A percentile compares a stretch with the other conserved stretches of the same genome.
phyloP scores from a whole-genome alignment of 1,140 invertebrate species.

The Saccostrea echinata region DNA sequence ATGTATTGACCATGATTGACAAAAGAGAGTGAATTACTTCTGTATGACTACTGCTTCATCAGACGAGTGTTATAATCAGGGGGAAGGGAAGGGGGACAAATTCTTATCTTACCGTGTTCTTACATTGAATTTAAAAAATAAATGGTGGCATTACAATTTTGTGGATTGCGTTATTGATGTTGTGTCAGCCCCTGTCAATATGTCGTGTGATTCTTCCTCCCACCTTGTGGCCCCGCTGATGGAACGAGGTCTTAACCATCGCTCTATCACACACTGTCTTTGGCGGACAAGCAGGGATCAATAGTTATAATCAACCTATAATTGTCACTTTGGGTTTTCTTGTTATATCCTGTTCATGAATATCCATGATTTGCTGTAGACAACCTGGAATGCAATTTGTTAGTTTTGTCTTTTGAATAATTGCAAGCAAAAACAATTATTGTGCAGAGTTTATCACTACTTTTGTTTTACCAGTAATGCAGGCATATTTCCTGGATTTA shows the following conservation, averaged over 20 bases:
- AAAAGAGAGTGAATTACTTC: too few species aligned
- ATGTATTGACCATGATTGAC: too few species aligned
- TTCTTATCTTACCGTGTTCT: too few species aligned
- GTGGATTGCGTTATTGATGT: not conserved
- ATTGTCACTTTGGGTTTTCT: conserved; percentile 21
- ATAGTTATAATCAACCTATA: conserved; percentile 18
- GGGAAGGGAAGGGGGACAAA: too few species aligned
- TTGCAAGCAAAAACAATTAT: not conserved
- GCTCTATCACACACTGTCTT: not conserved
- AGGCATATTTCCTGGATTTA: too few species aligned
- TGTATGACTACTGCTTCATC: too few species aligned
- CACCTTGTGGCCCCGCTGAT: not conserved
- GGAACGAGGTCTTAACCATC: not conserved
- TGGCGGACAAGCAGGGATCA: not conserved
- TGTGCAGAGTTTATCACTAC: not conserved
- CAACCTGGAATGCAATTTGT: not conserved
- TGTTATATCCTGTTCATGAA: conserved; percentile 31
- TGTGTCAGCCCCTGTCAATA: not conserved
- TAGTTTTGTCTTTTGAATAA: conserved; percentile 7
- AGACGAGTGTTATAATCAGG: too few species aligned
- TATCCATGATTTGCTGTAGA: not conserved
- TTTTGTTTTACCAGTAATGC: too few species aligned
- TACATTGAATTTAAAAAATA: too few species aligned
- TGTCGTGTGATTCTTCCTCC: not conserved
- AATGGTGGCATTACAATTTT: not conserved